phyloP scores from a whole-genome alignment of 2,797 vertebrate species.

The Zalophus californianus region DNA sequence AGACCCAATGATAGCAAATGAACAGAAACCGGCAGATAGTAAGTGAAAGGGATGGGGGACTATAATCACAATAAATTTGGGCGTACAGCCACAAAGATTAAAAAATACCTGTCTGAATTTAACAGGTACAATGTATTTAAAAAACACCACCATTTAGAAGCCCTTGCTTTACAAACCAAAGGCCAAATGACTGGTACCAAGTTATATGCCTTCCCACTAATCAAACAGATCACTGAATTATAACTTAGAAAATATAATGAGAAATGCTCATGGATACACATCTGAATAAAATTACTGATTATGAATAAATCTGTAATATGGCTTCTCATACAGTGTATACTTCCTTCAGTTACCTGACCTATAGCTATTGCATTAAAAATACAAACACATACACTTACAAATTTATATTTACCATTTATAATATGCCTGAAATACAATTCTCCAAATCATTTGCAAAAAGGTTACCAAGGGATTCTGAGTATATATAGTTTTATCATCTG shows the following conservation, averaged over 20 bases:
- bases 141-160: conserved; percentile 72
- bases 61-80: neutral
- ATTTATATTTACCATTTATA: conserved; percentile 75
- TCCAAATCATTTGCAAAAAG: neutral
- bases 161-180: conserved; percentile 33
- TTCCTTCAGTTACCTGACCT: conserved; percentile 80
- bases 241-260: conserved; percentile 79
- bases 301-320: conserved; percentile 81
- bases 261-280: conserved; percentile 70
- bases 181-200: conserved; percentile 61
- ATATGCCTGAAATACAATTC: conserved; percentile 30
- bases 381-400: neutral
- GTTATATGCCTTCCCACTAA: conserved; percentile 27
- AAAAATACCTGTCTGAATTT: conserved; percentile 29
- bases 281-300: conserved; percentile 83
- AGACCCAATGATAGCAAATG: neutral
- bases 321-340: conserved; percentile 79
- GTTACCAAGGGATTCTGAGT: neutral
- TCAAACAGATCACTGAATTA: conserved; percentile 74
- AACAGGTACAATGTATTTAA: conserved; percentile 66
- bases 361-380: conserved; percentile 75
- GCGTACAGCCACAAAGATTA: neutral
- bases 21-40: neutral
- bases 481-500: neutral
- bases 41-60: neutral